phyloP scores from a whole-genome alignment of 2,888 invertebrate genomes.

The Hyposoter didymator region DNA sequence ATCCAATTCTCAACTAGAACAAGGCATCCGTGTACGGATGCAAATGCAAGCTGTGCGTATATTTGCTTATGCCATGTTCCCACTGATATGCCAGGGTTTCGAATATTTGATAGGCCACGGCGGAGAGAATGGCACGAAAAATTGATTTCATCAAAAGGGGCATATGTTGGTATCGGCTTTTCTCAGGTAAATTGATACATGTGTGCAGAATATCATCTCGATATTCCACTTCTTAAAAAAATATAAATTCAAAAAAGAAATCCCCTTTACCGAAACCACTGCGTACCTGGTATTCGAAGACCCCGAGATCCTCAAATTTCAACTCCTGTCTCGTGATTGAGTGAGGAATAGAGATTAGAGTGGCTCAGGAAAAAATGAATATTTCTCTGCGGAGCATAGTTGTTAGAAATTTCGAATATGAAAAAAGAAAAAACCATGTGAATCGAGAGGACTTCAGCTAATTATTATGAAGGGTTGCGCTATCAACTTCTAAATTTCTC shows the following conservation, averaged over 20 bases:
- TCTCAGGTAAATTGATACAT: neutral
- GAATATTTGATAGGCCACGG: constrained; percentile 36
- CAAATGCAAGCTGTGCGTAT: neutral
- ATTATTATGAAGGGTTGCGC: too few species aligned
- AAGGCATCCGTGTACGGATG: constrained; percentile 20
- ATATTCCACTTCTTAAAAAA: neutral
- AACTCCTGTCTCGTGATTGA: neutral
- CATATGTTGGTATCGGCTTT: constrained; percentile 20
- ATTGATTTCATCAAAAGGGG: constrained; percentile 16
- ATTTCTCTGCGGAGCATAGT: too few species aligned
- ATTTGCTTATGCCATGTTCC: neutral
- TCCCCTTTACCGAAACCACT: neutral
- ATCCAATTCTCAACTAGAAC: constrained; percentile 37
- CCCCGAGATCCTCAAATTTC: neutral
- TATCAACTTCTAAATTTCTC: too few species aligned
- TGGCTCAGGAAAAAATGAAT: too few species aligned
- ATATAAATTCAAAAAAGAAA: neutral
- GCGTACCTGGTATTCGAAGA: neutral
- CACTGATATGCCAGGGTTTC: constrained; percentile 11
- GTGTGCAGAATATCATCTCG: neutral
- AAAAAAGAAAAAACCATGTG: too few species aligned
- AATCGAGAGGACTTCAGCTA: too few species aligned
- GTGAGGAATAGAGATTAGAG: neutral
- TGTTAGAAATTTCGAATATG: too few species aligned
- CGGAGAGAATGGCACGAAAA: neutral